phyloP scores from a whole-genome alignment of 2,797 vertebrate genomes.

The Poliocrania exsul region DNA sequence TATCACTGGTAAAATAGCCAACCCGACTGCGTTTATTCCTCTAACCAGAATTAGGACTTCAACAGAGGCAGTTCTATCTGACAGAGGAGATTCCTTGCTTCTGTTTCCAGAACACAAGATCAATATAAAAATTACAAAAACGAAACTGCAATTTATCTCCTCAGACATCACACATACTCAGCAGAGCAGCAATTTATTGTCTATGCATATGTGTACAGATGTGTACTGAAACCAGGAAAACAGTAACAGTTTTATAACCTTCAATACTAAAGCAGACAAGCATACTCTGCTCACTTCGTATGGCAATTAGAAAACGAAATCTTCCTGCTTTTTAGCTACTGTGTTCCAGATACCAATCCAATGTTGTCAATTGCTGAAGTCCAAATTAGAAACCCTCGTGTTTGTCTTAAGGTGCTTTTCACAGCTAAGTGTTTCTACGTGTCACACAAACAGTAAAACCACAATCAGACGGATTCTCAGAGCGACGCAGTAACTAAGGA shows the following conservation, averaged over 20 bases:
- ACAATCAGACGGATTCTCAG: neutral
- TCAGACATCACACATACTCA: neutral
- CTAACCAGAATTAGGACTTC: neutral
- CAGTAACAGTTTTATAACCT: neutral
- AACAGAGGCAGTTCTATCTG: neutral
- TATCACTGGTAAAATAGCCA: neutral
- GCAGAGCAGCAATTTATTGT: neutral
- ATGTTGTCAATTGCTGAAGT: neutral
- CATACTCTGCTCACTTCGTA: neutral
- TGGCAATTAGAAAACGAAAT: neutral
- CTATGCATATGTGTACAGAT: neutral
- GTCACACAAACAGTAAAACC: neutral
- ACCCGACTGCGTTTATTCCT: neutral
- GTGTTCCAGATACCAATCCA: neutral
- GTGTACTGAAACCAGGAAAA: neutral
- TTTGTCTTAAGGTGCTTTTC: neutral
- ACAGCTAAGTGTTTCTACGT: neutral
- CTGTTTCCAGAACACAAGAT: neutral
- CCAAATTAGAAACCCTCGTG: neutral
- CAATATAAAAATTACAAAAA: neutral
- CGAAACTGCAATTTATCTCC: neutral
- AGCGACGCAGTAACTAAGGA: neutral
- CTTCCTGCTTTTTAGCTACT: neutral
- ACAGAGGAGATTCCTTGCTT: neutral
- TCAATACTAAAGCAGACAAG: neutral